phyloP scores from a whole-genome alignment of 2,888 invertebrate genomes.

The Gandaritis pyraliata region DNA sequence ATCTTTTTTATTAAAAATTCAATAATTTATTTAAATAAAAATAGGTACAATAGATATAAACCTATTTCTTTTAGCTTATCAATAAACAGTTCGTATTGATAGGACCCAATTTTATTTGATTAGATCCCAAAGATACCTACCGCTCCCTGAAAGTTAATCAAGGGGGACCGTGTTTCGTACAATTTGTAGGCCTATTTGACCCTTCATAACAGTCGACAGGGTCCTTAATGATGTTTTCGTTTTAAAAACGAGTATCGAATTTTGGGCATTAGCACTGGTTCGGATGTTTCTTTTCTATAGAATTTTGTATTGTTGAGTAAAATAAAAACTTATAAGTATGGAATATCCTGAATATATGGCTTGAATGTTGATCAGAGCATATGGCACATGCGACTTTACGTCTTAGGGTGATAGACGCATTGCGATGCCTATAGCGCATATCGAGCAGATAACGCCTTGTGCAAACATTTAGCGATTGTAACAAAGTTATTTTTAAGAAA shows the following conservation, averaged over 20 bases:
- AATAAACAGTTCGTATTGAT: slow-evolving; percentile 53
- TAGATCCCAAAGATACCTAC: slow-evolving; percentile 52
- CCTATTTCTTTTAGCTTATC: slow-evolving; percentile 21
- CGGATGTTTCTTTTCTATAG: not conserved
- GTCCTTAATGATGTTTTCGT: slow-evolving; percentile 61
- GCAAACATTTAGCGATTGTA: too few species aligned
- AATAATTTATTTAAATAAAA: too few species aligned
- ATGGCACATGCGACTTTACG: too few species aligned
- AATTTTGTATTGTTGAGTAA: too few species aligned
- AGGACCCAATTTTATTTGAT: slow-evolving; percentile 68
- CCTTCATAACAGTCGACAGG: slow-evolving; percentile 69
- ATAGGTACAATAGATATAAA: not conserved
- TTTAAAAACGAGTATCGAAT: slow-evolving; percentile 56
- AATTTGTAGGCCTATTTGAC: slow-evolving; percentile 74
- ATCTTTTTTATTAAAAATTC: too few species aligned
- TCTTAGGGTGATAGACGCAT: too few species aligned
- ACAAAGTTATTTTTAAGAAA: too few species aligned
- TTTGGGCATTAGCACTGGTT: slow-evolving; percentile 15
- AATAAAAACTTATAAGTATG: too few species aligned
- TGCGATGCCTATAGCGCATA: too few species aligned
- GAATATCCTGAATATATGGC: too few species aligned
- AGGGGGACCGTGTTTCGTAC: slow-evolving; percentile 66
- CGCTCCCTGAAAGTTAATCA: slow-evolving; percentile 70
- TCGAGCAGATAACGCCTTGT: too few species aligned
- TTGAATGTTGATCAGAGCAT: too few species aligned